Percentiles rank a stretch among this genome's conserved stretches.
phyloP scores from a whole-genome alignment of 2,113 vertebrate genomes.

The Lophura nycthemera region DNA sequence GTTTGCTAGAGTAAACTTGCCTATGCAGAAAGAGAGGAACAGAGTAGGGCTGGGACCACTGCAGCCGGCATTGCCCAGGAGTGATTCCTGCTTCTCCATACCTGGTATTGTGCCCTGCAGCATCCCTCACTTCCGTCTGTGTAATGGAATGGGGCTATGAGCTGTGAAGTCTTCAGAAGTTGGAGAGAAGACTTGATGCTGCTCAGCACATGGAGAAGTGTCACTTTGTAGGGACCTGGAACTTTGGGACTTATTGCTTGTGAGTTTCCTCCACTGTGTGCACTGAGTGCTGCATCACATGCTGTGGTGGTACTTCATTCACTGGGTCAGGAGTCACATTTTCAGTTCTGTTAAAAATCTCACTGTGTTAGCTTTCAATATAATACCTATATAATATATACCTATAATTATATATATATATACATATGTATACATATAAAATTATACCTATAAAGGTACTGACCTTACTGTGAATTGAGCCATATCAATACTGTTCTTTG shows the following conservation, averaged over 20 bases:
- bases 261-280: neutral
- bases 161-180: neutral
- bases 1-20: neutral
- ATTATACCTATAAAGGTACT: neutral
- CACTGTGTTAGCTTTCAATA: neutral
- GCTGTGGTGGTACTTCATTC: neutral
- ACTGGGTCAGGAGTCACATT: neutral
- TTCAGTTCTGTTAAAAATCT: neutral
- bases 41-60: neutral
- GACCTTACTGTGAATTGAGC: neutral
- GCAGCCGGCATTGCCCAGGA: neutral
- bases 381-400: neutral
- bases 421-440: too few relatives aligned
- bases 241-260: neutral
- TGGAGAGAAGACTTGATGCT: neutral
- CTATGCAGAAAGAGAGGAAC: neutral
- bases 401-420: too few relatives aligned
- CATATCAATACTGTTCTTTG: neutral
- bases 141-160: neutral
- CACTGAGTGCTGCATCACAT: accelerated
- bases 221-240: accelerated
- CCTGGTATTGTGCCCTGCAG: neutral
- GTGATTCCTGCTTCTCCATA: accelerated
- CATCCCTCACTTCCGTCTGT: neutral
- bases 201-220: neutral